Percentiles rank a stretch among this genome's conserved stretches.
These are phyloP conservation scores for Pantherophis alleghaniensis DNA, from an alignment of 2,797 vertebrate genomes.

Conservation along the genomic window DNA sequence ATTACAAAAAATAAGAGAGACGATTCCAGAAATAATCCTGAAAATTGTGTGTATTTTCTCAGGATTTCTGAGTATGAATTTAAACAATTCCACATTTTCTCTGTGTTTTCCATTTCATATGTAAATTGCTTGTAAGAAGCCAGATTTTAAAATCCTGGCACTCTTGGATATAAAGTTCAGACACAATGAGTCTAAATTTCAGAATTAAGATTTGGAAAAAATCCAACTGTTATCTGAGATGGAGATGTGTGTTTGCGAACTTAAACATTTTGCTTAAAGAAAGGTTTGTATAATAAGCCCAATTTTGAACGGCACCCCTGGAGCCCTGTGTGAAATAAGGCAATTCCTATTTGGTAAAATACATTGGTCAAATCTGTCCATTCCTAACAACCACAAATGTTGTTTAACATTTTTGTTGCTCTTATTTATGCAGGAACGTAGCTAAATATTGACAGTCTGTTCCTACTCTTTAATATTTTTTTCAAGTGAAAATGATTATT, in stretches of 20 bases:
- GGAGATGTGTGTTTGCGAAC: neutral
- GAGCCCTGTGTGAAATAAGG: neutral
- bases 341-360: neutral
- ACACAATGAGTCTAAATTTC: neutral
- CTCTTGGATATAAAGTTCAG: neutral
- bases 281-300: neutral
- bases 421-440: neutral
- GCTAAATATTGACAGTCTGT: neutral
- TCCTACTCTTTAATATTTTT: neutral
- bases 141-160: neutral
- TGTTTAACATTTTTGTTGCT: neutral
- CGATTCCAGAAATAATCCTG: neutral
- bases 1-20: neutral
- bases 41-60: neutral
- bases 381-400: neutral
- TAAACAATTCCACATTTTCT: neutral
- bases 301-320: neutral
- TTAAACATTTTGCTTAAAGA: neutral
- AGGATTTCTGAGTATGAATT: neutral
- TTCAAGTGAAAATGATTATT: neutral
- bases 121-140: neutral
- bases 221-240: neutral
- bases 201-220: neutral
- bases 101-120: neutral
- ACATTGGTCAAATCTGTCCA: neutral